Evolutionary conservation across 1,140 invertebrate species (phyloP), one percentile per base, ranked within the genome.

Genomic region (Papilio xuthus): DNA sequence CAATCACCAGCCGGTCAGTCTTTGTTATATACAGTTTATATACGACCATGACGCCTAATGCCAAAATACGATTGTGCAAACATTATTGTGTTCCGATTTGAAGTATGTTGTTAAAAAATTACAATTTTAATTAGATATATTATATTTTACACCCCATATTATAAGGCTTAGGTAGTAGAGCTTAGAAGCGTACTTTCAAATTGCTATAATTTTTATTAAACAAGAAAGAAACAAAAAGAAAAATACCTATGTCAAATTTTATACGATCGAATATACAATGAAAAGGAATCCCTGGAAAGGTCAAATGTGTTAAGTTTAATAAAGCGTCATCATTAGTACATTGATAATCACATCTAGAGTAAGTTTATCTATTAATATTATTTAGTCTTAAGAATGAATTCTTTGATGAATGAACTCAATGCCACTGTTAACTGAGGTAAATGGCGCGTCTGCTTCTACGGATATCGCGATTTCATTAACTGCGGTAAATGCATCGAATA

Each of bases 401-500:
- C 20, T 60, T 28, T 56, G 53, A 28, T 72, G 41, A 23, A 72
- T 72, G 37, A 44, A 72, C 20, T 72, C 70, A 72, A 47, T 47
- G 42, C 2, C 41, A 15, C 26, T 28, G 23, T 23, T 26, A 28
- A 63, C 60, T 6, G 23, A 47, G 70, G n/a, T 10, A 42, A n/a
- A 23, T 71, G 4, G 47, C 20, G 70, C 20, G 13, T 41, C 20
- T n/a, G 20, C 20, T 23, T 47, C 37, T 6, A 41, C 70, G 20
- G 70, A 13, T 41, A 23, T 41, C 7, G 37, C 4, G 18, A n/a
- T 47, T 72, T 47, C 20, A 72, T 44, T 72, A 23, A 73, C 12
- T 73, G 71, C 23, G 71, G 71, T 73, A 73, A 73, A 73, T 47
- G 42, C 42, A 47, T 73, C 42, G 71, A 73, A 73, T 73, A 73